Evolutionary conservation across 23 tunicate genomes (phyloP), one percentile per base, ranked within the genome.

Genomic region (Trididemnum miniatum): DNA sequence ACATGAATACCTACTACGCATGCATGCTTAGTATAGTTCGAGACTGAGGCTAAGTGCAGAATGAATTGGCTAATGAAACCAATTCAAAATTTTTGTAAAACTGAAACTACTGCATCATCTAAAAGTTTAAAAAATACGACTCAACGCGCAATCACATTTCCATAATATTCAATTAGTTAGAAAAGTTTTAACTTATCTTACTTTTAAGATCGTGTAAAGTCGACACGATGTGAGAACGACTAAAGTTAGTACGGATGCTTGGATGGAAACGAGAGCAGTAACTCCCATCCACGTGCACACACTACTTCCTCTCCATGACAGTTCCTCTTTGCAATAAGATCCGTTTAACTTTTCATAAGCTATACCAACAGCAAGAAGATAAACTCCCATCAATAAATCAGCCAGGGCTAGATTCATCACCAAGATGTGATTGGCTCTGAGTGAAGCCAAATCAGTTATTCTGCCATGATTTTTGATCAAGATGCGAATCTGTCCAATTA

Each of bases 221-320:
- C 84, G 63, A 30, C 34, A 30, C 59, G 71, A 27, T 20, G 84
- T 80, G 22, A 80, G 62, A 26, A 65, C 7, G 26, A 80, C 33
- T 20, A 80, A 34, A 0, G 62, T 80, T 2, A 62, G 84, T 35
- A 80, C 75, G 15, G 84, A 80, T 0, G 84, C 37, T 30, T 80
- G 60, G 23, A 35, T 35, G 24, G 84, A 80, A 2, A 80, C 40
- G 35, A 65, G 24, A 1, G 64, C 75, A 1, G 71, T 63, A 2
- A 64, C 7, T 7, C 84, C 84, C 84, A 80, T 80, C 84, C 84
- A 80, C 34, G 75, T 60, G 35, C 84, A 80, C n/a, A 65, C 22
- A 24, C 24, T 37, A 62, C 84, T 80, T 27, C 71, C 63, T 39
- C 84, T 65, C 84, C 84, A 80, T 25, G 5, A 30, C 35, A 80